phyloP scores from a whole-genome alignment of 2,888 invertebrate species.

The Aphidoletes aphidimyza region DNA sequence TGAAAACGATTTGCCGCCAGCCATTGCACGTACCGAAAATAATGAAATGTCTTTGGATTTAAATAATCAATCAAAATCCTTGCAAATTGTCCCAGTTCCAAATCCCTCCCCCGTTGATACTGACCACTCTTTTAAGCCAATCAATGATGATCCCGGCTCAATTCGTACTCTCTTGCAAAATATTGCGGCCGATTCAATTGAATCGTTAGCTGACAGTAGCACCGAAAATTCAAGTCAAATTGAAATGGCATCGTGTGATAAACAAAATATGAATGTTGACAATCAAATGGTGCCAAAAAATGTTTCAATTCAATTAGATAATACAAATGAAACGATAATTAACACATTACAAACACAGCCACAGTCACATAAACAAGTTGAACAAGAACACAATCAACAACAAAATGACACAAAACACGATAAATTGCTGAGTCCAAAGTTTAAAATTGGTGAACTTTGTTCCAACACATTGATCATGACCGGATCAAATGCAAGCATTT shows the following conservation, averaged over 20 bases:
- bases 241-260: too few species aligned
- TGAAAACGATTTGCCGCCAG: not conserved
- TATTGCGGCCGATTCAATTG: not conserved
- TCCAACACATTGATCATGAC: slow-evolving; percentile 57
- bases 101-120: slow-evolving; percentile 22
- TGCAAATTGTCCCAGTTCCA: not conserved
- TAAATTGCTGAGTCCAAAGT: slow-evolving; percentile 55
- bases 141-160: not conserved
- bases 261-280: not conserved
- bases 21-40: not conserved
- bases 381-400: slow-evolving; percentile 39
- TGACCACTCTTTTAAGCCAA: slow-evolving; percentile 17
- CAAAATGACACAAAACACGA: not conserved
- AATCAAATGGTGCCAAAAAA: not conserved
- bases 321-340: not conserved
- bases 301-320: not conserved
- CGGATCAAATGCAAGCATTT: not conserved
- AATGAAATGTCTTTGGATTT: not conserved
- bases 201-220: not conserved
- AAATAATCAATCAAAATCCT: not conserved
- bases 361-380: too few species aligned
- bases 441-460: slow-evolving; percentile 57
- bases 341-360: slow-evolving; percentile 35
- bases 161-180: slow-evolving; percentile 10
- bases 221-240: not conserved